Percentiles rank a stretch among this genome's conserved stretches.
Conservation (phyloP, 2,797 vertebrate genomes). For the Mallotus villosus region DNA sequence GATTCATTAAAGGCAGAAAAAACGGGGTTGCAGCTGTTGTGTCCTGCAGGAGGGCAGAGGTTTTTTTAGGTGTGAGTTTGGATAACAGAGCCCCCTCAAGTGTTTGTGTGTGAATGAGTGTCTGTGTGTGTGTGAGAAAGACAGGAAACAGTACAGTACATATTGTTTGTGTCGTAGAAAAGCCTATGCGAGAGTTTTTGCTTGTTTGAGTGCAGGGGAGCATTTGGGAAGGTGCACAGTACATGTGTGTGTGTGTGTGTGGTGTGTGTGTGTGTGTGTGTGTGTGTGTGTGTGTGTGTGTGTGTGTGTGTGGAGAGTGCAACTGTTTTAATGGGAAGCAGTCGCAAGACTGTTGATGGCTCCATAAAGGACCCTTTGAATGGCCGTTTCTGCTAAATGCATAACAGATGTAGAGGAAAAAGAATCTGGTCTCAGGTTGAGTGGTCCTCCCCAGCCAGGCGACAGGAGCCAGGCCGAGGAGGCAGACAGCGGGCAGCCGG, state of each 20-base stretch:
- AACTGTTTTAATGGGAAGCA: constrained; percentile 71
- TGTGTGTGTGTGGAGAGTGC: constrained; percentile 50
- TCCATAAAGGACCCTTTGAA: constrained; percentile 82
- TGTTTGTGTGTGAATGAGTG: constrained; percentile 8
- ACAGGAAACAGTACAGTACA: neutral
- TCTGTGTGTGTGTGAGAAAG: neutral
- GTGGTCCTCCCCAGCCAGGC: constrained; percentile 71
- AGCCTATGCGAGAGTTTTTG: constrained; percentile 1
- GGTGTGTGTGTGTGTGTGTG: constrained; percentile 52
- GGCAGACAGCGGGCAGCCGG: constrained; percentile 62
- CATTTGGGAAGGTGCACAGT: neutral
- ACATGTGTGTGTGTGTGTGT: constrained; percentile 31
- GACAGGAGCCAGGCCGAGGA: constrained; percentile 73
- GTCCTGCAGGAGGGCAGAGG: constrained; percentile 49
- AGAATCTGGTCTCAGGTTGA: constrained; percentile 80
- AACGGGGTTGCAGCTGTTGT: constrained; percentile 63
- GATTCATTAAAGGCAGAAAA: constrained; percentile 46
- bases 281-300: constrained; percentile 33
- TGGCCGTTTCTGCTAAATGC: constrained; percentile 74
- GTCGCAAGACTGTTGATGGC: constrained; percentile 69
- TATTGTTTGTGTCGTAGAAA: neutral
- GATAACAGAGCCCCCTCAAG: constrained; percentile 38
- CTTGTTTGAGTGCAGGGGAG: neutral
- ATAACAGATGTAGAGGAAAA: constrained; percentile 82
- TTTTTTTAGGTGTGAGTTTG: constrained; percentile 35